Evolutionary conservation across 2,888 invertebrate genomes (phyloP), one percentile per base, ranked within the genome.

Genomic region (Napeogenes sylphis): DNA sequence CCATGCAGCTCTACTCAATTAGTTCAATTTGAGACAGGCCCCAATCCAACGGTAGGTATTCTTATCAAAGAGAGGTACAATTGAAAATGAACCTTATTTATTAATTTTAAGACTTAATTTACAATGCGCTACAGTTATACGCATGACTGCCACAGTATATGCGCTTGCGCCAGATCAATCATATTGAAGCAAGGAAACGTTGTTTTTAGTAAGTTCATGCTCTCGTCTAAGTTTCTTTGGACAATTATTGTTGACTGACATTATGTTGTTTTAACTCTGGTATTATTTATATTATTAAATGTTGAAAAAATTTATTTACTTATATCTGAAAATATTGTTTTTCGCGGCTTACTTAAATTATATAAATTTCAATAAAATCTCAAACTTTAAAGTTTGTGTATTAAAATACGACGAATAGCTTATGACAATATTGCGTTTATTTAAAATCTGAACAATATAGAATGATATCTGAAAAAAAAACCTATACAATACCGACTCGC

Each of bases 1-100:
- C n/a, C 47, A 21, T 47, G 8, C 47, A 47, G 47, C 51, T 47
- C 62, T 66, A 61, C 59, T 63, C 62, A 68, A 64, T 68, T 64
- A 66, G 61, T 66, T 64, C 62, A 68, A 68, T 64, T 64, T 68
- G 61, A 63, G 62, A 61, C 64, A 65, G 57, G 59, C 47, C 65
- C 56, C 45, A 64, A 58, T 45, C 45, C 58, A 61, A 56, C 35
- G 35, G 47, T 55, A 67, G 61, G 64, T 63, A 59, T 63, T 56
- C 45, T 61, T 57, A 47, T 61, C 51, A 55, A 21, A 21, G 10
- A 14, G 12, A 4, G 21, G 14, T 13, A 46, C 8, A 45, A 13
- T 56, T 2, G 2, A 59, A 53, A 63, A 35, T 33, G 38, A 45
- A 53, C 33, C 35, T 42, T 53, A 53, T 35, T 0, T 0, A 2